Base-by-base conservation (phyloP, 1,140 invertebrate genomes). In the Drosophila dunni region DNA sequence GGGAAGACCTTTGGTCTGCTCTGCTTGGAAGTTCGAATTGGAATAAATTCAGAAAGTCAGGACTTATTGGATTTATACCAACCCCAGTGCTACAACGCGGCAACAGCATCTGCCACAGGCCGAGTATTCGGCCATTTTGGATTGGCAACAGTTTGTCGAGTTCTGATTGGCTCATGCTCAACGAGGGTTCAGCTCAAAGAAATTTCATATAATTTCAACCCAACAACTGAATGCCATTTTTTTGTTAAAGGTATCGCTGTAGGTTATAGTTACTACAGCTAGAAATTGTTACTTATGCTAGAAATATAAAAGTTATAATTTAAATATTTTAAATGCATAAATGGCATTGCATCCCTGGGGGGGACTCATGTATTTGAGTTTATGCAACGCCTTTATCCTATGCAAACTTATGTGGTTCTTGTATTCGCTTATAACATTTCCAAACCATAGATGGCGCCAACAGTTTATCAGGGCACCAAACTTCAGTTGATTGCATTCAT, bases 61-160 rank as follows among this genome's bases (percentile, higher is more conserved):
- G 65, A 40, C 83, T 89, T 83, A 88, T 88, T 88, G 83, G 83
- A 88, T 79, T 88, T 82, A 48, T 57, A 45, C 62, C 65, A 76
- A 61, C 76, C 70, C 63, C n/a, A 33, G 3, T 48, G 36, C 10
- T 3, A 34, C 13, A 10, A 10, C 13, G 20, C 1, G 9, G 1
- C 3, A 15, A 45, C 60, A 57, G 70, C 74, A 81, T 64, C 62
- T 81, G 72, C 9, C 10, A 48, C 50, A 29, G 33, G 34, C 44
- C 8, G 29, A 38, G 48, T 3, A 24, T 50, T 64, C 71, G 50
- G 83, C 83, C 83, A 88, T 88, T 88, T 88, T 88, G 76, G 66
- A 83, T 79, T 74, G 84, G 69, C 73, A 80, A 89, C 84, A 88
- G 83, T 69, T 58, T 48, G 48, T 2, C 0, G 53, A 20, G 8